Base-by-base conservation (phyloP, 2,113 vertebrate genomes). In the Epinephelus fuscoguttatus region DNA sequence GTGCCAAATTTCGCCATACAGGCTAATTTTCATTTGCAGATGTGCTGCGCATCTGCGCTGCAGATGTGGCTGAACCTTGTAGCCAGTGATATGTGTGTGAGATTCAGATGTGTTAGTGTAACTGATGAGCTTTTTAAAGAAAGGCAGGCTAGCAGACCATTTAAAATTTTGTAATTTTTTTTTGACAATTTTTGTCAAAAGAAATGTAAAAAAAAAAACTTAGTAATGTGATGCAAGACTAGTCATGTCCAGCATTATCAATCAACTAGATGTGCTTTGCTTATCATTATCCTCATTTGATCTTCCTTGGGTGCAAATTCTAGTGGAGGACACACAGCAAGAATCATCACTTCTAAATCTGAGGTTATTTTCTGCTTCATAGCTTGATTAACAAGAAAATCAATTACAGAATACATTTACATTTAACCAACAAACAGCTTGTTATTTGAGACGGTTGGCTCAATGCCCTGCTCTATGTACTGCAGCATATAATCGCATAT, bases 361-460 rank as follows among this genome's bases (percentile, higher is more conserved):
- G 59, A 25, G 15, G n/a, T 69, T n/a, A 47, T 75, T 55, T 75
- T 78, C 70, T 61, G 55, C 62, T 61, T 57, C 52, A 53, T 23
- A 60, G 45, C 14, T 45, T 13, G 42, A 68, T 21, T 37, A 73
- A 60, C 19, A 56, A 25, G 17, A 21, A 71, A 71, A 71, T 71
- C 74, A 56, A 72, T 55, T 66, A 33, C n/a, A 74, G 45, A 33
- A 60, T 23, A 72, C 60, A 83, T 71, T 67, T 52, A 77, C 27
- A 57, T 77, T 71, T 42, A 42, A 30, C 42, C 17, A 69, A 67
- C 52, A 62, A 61, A 62, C 67, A 27, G 5, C 53, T 49, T 60
- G 50, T 37, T 70, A 56, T 68, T 47, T 42, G 25, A 74, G 60
- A 72, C 37, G 27, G 40, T 12, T 47, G 27, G 42, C 42, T 57